phyloP scores from a whole-genome alignment of 2,888 invertebrate genomes.

The Synanthedon andrenaeformis region DNA sequence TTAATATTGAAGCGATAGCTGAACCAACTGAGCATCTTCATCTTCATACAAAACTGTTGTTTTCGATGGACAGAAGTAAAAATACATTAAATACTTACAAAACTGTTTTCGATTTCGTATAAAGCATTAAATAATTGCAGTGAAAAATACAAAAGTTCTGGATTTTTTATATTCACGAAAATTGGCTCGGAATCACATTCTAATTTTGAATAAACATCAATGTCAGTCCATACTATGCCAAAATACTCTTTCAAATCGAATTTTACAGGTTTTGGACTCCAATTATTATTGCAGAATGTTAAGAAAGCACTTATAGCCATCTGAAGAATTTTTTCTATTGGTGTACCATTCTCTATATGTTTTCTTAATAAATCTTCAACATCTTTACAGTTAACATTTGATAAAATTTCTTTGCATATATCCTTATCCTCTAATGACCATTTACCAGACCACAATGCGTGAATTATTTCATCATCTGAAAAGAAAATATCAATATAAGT shows the following conservation, averaged over 20 bases:
- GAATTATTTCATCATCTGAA: constrained; percentile 33
- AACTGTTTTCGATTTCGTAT: constrained; percentile 32
- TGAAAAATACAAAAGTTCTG: constrained; percentile 59
- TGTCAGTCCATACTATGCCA: constrained; percentile 42
- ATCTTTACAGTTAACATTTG: constrained; percentile 27
- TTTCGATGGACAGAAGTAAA: too few relatives aligned
- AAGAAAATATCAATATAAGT: constrained; percentile 6
- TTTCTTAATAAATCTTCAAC: constrained; percentile 28
- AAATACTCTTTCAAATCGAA: constrained; percentile 48
- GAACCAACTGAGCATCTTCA: too few relatives aligned
- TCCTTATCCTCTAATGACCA: constrained; percentile 34
- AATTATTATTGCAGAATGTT: constrained; percentile 84
- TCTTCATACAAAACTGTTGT: too few relatives aligned
- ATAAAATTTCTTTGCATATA: constrained; percentile 34
- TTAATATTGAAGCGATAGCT: too few relatives aligned
- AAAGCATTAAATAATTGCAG: constrained; percentile 45
- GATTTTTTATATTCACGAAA: constrained; percentile 72
- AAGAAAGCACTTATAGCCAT: constrained; percentile 76
- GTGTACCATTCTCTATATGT: constrained; percentile 16
- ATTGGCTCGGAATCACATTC: constrained; percentile 76
- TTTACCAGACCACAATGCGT: constrained; percentile 38
- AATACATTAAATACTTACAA: constrained; percentile 29
- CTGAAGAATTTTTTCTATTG: constrained; percentile 51
- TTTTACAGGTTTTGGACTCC: constrained; percentile 77
- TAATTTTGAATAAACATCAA: constrained; percentile 49